Percentiles rank a stretch among this genome's conserved stretches.
Evolutionary conservation across 2,113 vertebrate species (phyloP).

Genomic region (Acanthisitta chloris): DNA sequence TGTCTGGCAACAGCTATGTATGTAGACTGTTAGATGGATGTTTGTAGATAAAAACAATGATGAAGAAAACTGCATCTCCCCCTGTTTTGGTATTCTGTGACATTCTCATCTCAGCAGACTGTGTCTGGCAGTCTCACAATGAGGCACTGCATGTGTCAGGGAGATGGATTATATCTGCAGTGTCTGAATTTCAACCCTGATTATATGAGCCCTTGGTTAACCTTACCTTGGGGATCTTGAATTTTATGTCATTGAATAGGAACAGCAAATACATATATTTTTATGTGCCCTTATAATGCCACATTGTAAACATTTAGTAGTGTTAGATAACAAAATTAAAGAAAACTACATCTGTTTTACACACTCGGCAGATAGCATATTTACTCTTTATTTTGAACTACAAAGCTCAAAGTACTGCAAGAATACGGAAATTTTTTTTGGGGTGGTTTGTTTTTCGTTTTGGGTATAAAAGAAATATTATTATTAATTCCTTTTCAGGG

Average conservation of each 20-base stretch:
- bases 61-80: constrained; percentile 39
- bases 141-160: constrained; percentile 88
- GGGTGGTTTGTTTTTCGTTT: background rate
- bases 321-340: constrained; percentile 39
- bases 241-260: constrained; percentile 43
- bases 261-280: constrained; percentile 13
- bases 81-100: constrained; percentile 87
- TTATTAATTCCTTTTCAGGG: background rate
- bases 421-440: too few species aligned
- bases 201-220: constrained; percentile 51
- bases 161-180: constrained; percentile 96
- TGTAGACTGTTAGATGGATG: constrained; percentile 4
- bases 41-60: constrained; percentile 50
- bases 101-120: constrained; percentile 80
- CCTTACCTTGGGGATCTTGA: constrained; percentile 53
- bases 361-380: background rate
- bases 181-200: constrained; percentile 71
- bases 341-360: constrained; percentile 5
- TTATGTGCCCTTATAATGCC: background rate
- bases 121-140: constrained; percentile 90
- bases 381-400: background rate
- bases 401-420: background rate
- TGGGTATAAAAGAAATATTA: background rate
- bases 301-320: constrained; percentile 33
- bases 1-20: background rate